Conservation (phyloP, 2,888 invertebrate genomes). For the Pterostichus madidus region DNA sequence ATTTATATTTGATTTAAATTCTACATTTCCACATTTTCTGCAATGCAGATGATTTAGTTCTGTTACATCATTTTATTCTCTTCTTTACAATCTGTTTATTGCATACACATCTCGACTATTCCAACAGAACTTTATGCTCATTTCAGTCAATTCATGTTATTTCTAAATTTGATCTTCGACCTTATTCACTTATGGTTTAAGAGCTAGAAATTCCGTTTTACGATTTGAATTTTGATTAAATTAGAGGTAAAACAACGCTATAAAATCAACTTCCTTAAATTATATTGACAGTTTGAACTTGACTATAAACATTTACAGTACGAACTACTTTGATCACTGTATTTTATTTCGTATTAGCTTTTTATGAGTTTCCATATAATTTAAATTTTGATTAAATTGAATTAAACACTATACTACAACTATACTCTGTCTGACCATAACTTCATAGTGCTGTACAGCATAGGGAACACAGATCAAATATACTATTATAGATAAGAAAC, state of each 20-base stretch:
- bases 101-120: background rate
- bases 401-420: too few relatives aligned
- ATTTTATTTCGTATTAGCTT: background rate
- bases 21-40: slow-evolving; percentile 7
- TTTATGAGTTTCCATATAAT: background rate
- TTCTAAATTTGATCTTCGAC: slow-evolving; percentile 17
- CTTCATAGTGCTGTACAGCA: too few relatives aligned
- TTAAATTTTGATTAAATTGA: too few relatives aligned
- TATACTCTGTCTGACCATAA: too few relatives aligned
- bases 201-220: slow-evolving; percentile 18
- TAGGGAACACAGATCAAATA: too few relatives aligned
- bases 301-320: background rate
- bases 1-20: too few relatives aligned
- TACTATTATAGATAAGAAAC: too few relatives aligned
- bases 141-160: slow-evolving; percentile 19
- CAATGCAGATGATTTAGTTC: background rate
- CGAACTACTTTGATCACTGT: background rate
- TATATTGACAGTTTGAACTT: slow-evolving; percentile 21
- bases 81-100: background rate
- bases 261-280: slow-evolving; percentile 41
- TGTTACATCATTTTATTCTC: background rate
- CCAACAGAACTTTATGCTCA: slow-evolving; percentile 2
- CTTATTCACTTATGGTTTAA: background rate
- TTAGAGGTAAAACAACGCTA: slow-evolving; percentile 9
- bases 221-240: slow-evolving; percentile 16